Percentiles rank a stretch among this genome's conserved stretches.
These are phyloP conservation scores for Actinia equina DNA, from an alignment of 64 coral and sea anemone genomes.

Conservation along the genomic window DNA sequence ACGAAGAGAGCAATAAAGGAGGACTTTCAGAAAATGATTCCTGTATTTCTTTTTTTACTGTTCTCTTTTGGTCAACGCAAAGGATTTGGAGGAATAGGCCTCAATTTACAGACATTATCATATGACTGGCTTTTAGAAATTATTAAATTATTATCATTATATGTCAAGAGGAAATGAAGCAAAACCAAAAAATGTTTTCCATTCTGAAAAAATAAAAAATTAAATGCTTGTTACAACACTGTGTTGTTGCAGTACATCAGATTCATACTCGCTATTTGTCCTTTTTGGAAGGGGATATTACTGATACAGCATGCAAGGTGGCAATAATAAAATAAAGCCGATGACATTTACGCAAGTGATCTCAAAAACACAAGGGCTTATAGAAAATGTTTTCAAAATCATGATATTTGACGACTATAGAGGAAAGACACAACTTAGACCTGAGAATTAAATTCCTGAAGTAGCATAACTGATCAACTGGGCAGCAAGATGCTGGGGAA, in stretches of 20 bases:
- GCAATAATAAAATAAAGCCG: no score
- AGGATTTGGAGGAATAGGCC: background rate
- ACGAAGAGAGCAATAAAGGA: background rate
- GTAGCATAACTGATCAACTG: no score
- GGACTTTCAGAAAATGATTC: background rate
- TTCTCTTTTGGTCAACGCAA: background rate
- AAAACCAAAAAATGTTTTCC: background rate
- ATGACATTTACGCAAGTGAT: background rate
- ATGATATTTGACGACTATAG: background rate
- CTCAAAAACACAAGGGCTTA: background rate
- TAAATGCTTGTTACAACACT: background rate
- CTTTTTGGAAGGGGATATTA: background rate
- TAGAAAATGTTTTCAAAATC: background rate
- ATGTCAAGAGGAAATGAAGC: background rate
- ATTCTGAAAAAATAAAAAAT: background rate
- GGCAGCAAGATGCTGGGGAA: no score
- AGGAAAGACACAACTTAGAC: background rate
- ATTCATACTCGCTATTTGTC: background rate
- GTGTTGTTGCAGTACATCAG: background rate
- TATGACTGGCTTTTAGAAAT: no score
- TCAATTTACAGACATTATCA: background rate
- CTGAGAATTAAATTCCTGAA: background rate
- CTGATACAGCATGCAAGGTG: background rate
- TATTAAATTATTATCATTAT: background rate
- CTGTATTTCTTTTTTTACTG: background rate